A percentile compares a stretch with the other conserved stretches of the same genome.
These are phyloP conservation scores for Patella ulyssiponensis DNA, from an alignment of 2,888 invertebrate species.

Conservation along the genomic window DNA sequence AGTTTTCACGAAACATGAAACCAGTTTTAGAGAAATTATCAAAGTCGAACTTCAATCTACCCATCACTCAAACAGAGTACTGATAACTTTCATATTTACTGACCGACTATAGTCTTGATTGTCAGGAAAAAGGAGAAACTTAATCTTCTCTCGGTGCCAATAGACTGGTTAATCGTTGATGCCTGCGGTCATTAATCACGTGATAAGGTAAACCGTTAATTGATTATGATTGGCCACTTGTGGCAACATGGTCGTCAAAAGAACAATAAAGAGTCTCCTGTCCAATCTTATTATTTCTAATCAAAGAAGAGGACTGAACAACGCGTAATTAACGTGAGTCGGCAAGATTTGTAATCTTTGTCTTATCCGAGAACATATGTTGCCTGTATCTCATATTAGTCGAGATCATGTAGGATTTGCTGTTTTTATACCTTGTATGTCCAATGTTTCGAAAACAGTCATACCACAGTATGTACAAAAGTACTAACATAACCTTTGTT, in stretches of 20 bases:
- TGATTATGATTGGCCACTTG: constrained; percentile 7
- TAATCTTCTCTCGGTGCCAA: not conserved
- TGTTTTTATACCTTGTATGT: no score
- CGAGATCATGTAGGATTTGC: no score
- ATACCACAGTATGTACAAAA: no score
- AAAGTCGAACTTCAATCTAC: not conserved
- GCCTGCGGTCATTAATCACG: not conserved
- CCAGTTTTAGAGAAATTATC: constrained; percentile 7
- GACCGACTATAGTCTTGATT: not conserved
- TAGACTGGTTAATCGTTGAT: not conserved
- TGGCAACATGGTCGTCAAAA: not conserved
- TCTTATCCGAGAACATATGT: no score
- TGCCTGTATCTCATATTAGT: no score
- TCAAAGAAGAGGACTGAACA: constrained; percentile 5
- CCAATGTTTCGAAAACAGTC: no score
- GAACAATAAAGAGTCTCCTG: constrained; percentile 2
- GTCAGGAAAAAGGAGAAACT: not conserved
- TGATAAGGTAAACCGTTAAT: constrained; percentile 7
- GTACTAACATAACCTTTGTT: no score
- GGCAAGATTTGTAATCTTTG: no score
- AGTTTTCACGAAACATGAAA: constrained; percentile 1
- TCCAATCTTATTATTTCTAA: constrained; percentile 1
- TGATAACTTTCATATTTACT: constrained; percentile 11
- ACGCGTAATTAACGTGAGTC: not conserved
- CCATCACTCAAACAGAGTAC: constrained; percentile 5